phyloP scores from a whole-genome alignment of 1,140 invertebrate species.

The Drosophila athabasca region DNA sequence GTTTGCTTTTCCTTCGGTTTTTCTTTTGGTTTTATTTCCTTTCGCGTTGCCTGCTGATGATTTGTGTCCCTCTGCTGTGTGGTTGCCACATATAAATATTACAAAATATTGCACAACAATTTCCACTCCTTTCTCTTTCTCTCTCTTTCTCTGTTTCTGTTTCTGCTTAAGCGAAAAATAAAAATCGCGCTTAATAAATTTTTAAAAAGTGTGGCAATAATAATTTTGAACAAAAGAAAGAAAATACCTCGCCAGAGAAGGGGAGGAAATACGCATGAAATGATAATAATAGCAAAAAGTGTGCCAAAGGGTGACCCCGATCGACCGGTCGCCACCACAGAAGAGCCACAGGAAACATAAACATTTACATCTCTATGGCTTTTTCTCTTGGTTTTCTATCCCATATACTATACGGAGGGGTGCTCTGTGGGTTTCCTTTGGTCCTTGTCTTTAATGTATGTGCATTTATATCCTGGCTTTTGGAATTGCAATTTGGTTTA shows the following conservation, averaged over 20 bases:
- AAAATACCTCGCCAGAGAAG: slow-evolving; percentile 14
- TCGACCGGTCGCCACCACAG: slow-evolving; percentile 15
- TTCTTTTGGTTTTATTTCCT: slow-evolving; percentile 36
- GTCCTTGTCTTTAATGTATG: slow-evolving; percentile 35
- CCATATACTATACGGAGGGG: no score
- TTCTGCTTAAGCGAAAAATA: slow-evolving; percentile 48
- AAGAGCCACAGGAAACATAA: slow-evolving; percentile 64
- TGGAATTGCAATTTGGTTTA: not conserved
- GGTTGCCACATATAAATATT: slow-evolving; percentile 79
- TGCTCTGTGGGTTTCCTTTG: slow-evolving; percentile 2
- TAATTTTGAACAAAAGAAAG: slow-evolving; percentile 55
- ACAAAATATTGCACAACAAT: slow-evolving; percentile 78
- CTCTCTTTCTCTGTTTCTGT: not conserved
- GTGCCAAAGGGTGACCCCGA: slow-evolving; percentile 47
- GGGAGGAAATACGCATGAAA: slow-evolving; percentile 48
- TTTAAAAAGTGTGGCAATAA: slow-evolving; percentile 79
- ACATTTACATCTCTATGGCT: slow-evolving; percentile 74
- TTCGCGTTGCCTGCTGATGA: slow-evolving; percentile 68
- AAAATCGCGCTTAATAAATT: slow-evolving; percentile 77
- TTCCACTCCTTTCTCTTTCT: slow-evolving; percentile 37
- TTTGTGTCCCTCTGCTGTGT: slow-evolving; percentile 72
- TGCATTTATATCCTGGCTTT: slow-evolving; percentile 30
- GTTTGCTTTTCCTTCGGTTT: slow-evolving; percentile 36
- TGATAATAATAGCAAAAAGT: slow-evolving; percentile 66
- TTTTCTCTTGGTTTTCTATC: slow-evolving; percentile 18